phyloP scores from a whole-genome alignment of 2,888 invertebrate species.

The Nezara viridula region DNA sequence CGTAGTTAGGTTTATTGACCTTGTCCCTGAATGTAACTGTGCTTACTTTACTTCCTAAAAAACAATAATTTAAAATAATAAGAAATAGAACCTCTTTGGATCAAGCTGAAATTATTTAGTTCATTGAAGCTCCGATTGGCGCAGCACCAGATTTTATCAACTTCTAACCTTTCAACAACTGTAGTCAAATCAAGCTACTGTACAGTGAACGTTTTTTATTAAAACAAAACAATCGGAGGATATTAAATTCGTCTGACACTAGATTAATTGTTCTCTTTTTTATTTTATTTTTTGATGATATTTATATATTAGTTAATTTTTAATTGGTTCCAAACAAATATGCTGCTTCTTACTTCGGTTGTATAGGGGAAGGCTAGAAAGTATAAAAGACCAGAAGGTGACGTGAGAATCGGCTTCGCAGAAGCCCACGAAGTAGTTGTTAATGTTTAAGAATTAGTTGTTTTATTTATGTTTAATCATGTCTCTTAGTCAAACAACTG shows the following conservation, averaged over 20 bases:
- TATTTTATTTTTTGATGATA: neutral
- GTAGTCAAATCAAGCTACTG: slow-evolving; percentile 26
- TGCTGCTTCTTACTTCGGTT: slow-evolving; percentile 52
- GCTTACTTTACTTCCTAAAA: too few species aligned
- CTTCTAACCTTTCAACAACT: neutral
- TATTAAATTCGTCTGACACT: neutral
- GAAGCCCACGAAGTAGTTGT: slow-evolving; percentile 54
- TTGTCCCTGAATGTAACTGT: too few species aligned
- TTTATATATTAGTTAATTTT: neutral
- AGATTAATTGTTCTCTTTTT: neutral
- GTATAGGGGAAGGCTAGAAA: slow-evolving; percentile 65
- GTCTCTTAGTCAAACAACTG: slow-evolving; percentile 59
- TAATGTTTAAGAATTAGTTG: neutral
- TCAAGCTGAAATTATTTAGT: neutral
- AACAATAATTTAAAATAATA: too few species aligned
- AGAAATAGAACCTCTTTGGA: neutral
- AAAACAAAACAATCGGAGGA: neutral
- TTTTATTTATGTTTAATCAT: slow-evolving; percentile 50
- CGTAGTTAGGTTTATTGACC: too few species aligned
- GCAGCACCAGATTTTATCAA: neutral
- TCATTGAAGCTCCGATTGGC: neutral
- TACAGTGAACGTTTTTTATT: neutral
- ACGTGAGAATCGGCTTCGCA: slow-evolving; percentile 56
- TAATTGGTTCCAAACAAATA: neutral
- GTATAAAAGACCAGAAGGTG: slow-evolving; percentile 65